Evolutionary conservation across 2,888 invertebrate species (phyloP).

Genomic region (Drosophila testacea): DNA sequence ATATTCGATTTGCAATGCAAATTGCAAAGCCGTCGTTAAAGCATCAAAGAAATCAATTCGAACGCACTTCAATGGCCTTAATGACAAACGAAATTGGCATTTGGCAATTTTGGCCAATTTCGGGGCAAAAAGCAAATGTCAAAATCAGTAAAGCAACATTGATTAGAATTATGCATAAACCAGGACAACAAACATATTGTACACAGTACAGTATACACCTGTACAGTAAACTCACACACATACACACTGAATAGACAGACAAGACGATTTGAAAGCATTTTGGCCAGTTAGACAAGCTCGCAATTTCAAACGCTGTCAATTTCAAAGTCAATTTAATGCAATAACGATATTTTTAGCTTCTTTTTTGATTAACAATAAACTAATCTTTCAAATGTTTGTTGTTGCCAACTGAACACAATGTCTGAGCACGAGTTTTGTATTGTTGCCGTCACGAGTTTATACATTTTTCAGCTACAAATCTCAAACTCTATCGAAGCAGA

Average conservation of each 20-base stretch:
- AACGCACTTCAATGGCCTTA: slow-evolving; percentile 20
- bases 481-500: slow-evolving; percentile 4
- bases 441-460: slow-evolving; percentile 60
- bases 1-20: slow-evolving; percentile 50
- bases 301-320: slow-evolving; percentile 67
- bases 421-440: slow-evolving; percentile 29
- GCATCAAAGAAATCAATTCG: slow-evolving; percentile 46
- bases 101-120: slow-evolving; percentile 41
- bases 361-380: slow-evolving; percentile 82
- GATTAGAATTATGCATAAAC: slow-evolving; percentile 56
- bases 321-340: slow-evolving; percentile 77
- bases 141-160: slow-evolving; percentile 51
- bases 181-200: slow-evolving; percentile 14
- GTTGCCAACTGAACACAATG: slow-evolving; percentile 15
- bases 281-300: slow-evolving; percentile 36
- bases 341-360: slow-evolving; percentile 64
- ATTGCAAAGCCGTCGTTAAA: slow-evolving; percentile 15
- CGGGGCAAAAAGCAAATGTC: slow-evolving; percentile 52
- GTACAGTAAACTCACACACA: slow-evolving; percentile 1
- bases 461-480: slow-evolving; percentile 50
- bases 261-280: slow-evolving; percentile 39
- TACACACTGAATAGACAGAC: not conserved
- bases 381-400: slow-evolving; percentile 62
- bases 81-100: slow-evolving; percentile 46
- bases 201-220: not conserved